Evolutionary conservation across 2,113 vertebrate species (phyloP).

Genomic region (Nothocercus julius): DNA sequence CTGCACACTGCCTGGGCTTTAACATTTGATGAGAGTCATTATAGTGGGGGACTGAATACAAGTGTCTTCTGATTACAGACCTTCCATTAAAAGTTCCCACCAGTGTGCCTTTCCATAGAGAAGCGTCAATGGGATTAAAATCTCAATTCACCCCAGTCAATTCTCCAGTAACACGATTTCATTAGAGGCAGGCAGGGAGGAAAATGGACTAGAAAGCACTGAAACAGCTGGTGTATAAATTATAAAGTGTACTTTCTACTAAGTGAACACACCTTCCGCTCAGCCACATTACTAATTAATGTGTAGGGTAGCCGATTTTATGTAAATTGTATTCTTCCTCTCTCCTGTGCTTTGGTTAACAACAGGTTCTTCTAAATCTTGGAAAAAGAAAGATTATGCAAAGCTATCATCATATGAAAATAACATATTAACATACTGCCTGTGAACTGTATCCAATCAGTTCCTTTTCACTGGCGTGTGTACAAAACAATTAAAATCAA

Average conservation of each 20-base stretch:
- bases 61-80: constrained; percentile 95
- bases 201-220: constrained; percentile 93
- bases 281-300: constrained; percentile 99
- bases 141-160: constrained; percentile 98
- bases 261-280: constrained; percentile 98
- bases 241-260: constrained; percentile 99
- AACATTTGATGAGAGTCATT: constrained; percentile 98
- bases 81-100: constrained; percentile 93
- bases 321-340: constrained; percentile 95
- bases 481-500: constrained; percentile 99
- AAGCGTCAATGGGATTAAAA: constrained; percentile 98
- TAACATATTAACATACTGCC: constrained; percentile 99
- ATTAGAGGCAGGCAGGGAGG: constrained; percentile 96
- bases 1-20: constrained; percentile 84
- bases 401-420: constrained; percentile 99
- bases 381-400: constrained; percentile 95
- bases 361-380: constrained; percentile 95
- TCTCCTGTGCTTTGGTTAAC: constrained; percentile 92
- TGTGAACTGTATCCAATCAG: constrained; percentile 99
- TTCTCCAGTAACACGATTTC: constrained; percentile 99
- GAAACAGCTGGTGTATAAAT: constrained; percentile 99
- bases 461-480: constrained; percentile 99
- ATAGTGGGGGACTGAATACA: constrained; percentile 92
- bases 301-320: constrained; percentile 95
- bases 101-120: constrained; percentile 90